These are phyloP conservation scores for Dreissena polymorpha DNA, from an alignment of 1,140 invertebrate species.

Conservation along the genomic window DNA sequence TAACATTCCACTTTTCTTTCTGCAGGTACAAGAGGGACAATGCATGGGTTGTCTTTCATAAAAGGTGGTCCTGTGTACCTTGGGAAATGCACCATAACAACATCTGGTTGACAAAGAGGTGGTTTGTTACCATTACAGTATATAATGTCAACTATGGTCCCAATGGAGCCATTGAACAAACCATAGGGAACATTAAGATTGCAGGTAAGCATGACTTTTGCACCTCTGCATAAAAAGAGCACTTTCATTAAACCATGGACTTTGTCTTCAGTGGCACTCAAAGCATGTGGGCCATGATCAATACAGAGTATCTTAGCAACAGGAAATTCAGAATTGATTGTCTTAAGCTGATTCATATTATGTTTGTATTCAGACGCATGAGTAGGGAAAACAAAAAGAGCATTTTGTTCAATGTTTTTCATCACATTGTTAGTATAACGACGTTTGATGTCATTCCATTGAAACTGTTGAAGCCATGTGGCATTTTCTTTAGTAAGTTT, in stretches of 20 bases:
- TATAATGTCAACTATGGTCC: conserved; percentile 49
- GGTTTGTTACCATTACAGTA: conserved; percentile 17
- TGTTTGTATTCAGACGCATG: conserved; percentile 24
- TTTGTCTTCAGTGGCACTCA: background rate
- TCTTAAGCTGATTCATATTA: too few species aligned
- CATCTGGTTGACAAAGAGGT: conserved; percentile 11
- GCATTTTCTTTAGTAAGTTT: conserved; percentile 12
- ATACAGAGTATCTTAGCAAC: conserved; percentile 46
- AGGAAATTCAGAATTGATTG: conserved; percentile 34
- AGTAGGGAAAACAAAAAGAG: conserved; percentile 31
- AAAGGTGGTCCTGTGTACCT: conserved; percentile 53
- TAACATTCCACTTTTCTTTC: conserved; percentile 50
- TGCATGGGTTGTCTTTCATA: conserved; percentile 19
- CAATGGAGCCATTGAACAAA: conserved; percentile 55
- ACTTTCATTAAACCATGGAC: conserved; percentile 9
- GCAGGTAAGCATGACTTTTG: conserved; percentile 54
- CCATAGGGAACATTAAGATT: conserved; percentile 51
- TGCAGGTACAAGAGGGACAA: conserved; percentile 49
- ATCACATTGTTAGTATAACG: conserved; percentile 13
- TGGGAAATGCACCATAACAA: conserved; percentile 52
- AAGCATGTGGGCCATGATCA: conserved; percentile 20
- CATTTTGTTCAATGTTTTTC: background rate
- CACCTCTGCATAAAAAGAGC: conserved; percentile 27
- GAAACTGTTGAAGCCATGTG: conserved; percentile 54
- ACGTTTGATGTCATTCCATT: conserved; percentile 39